phyloP scores from a whole-genome alignment of 2,797 vertebrate species.

The Hybognathus amarus region DNA sequence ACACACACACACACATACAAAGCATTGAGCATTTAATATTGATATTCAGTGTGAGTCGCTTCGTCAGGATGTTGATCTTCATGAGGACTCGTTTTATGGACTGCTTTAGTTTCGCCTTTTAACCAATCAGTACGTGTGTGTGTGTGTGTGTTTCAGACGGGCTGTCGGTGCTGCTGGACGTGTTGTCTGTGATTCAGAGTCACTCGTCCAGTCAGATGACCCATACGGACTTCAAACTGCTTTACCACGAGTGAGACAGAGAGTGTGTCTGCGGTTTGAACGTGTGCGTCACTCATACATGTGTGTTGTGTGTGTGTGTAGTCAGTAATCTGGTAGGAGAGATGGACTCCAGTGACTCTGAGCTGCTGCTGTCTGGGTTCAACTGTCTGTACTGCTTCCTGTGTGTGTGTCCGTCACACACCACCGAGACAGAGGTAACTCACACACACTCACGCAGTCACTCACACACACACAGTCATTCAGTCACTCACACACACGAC shows the following conservation, averaged over 20 bases:
- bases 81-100: no score
- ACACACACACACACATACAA: neutral
- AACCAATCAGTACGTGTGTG: no score
- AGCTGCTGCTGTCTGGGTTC: slow-evolving; percentile 86
- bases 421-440: slow-evolving; percentile 77
- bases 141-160: slow-evolving; percentile 13
- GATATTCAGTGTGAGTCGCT: no score
- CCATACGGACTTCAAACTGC: slow-evolving; percentile 87
- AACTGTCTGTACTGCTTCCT: slow-evolving; percentile 90
- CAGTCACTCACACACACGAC: no score
- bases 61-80: no score
- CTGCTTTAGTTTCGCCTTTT: no score
- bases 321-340: slow-evolving; percentile 88
- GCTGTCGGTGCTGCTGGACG: slow-evolving; percentile 78
- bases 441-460: neutral
- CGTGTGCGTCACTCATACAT: neutral
- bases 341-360: slow-evolving; percentile 74
- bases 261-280: neutral
- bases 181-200: slow-evolving; percentile 84
- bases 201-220: slow-evolving; percentile 79
- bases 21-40: no score
- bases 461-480: no score
- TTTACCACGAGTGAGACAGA: slow-evolving; percentile 86
- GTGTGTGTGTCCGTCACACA: slow-evolving; percentile 67
- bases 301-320: slow-evolving; percentile 60